Conservation (phyloP, 1,140 invertebrate species). For the Popillia japonica region DNA sequence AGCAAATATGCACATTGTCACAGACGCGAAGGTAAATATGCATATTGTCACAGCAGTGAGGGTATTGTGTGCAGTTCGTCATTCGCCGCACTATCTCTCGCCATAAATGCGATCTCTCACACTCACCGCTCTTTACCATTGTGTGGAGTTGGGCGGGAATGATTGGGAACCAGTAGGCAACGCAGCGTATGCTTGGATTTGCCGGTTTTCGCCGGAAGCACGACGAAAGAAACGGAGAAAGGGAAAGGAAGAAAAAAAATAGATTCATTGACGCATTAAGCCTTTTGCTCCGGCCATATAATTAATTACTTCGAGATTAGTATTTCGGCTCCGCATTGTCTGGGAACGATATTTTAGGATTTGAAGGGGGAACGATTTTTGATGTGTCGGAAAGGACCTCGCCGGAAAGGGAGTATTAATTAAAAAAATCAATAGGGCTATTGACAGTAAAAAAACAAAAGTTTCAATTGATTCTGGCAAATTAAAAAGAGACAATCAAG, state of each 20-base stretch:
- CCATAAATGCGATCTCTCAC: constrained; percentile 18
- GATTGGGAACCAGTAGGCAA: constrained; percentile 1
- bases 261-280: constrained; percentile 35
- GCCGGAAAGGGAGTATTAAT: background rate
- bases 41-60: constrained; percentile 25
- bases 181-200: background rate
- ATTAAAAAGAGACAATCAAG: background rate
- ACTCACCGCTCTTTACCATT: constrained; percentile 1
- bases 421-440: background rate
- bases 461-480: background rate
- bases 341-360: background rate
- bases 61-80: constrained; percentile 29
- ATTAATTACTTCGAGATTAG: constrained; percentile 33
- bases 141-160: background rate
- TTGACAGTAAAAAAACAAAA: background rate
- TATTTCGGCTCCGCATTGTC: constrained; percentile 30
- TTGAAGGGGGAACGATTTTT: background rate
- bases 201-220: constrained; percentile 15
- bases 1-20: constrained; percentile 27
- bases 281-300: constrained; percentile 19
- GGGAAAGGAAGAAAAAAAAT: constrained; percentile 22
- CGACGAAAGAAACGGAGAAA: constrained; percentile 20
- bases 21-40: constrained; percentile 21
- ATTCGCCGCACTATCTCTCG: constrained; percentile 10
- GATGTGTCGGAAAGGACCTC: background rate